phyloP scores from a whole-genome alignment of 2,113 vertebrate species.

The Sinocyclocheilus rhinocerous region DNA sequence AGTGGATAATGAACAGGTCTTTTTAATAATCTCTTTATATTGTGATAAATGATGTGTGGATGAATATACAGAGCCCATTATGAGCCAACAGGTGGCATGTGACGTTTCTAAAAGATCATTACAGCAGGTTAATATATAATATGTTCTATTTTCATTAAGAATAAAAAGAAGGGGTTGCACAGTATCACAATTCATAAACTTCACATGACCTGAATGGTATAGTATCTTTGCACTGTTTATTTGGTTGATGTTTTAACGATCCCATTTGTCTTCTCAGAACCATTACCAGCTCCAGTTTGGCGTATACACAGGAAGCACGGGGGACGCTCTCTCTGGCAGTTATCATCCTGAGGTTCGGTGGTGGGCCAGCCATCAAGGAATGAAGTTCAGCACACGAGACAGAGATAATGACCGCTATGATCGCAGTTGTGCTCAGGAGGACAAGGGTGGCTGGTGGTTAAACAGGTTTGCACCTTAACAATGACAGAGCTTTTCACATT shows the following conservation, averaged over 20 bases:
- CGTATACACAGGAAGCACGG: slow-evolving; percentile 87
- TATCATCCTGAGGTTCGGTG: slow-evolving; percentile 81
- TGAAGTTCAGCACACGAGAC: slow-evolving; percentile 94
- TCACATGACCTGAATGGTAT: not conserved
- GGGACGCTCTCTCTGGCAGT: slow-evolving; percentile 84
- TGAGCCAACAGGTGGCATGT: not conserved
- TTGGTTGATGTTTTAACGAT: not conserved
- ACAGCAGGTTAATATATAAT: not conserved
- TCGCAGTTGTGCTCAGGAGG: slow-evolving; percentile 89
- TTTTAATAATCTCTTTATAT: not conserved
- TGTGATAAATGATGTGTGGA: not conserved
- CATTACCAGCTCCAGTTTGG: slow-evolving; percentile 85
- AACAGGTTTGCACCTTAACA: slow-evolving; percentile 82
- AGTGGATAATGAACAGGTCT: slow-evolving; percentile 85
- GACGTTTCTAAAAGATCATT: not conserved
- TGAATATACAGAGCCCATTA: not conserved
- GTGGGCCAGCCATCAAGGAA: slow-evolving; percentile 90
- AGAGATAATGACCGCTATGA: slow-evolving; percentile 92
- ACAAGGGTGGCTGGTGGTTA: slow-evolving; percentile 97
- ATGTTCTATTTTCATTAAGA: not conserved
- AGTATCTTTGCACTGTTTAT: not conserved
- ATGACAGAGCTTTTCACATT: not conserved
- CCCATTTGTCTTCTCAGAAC: slow-evolving; percentile 69
- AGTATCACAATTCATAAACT: not conserved
- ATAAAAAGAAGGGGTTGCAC: not conserved